Conservation (phyloP, 2,888 invertebrate species). For the Phymatocera aterrima region DNA sequence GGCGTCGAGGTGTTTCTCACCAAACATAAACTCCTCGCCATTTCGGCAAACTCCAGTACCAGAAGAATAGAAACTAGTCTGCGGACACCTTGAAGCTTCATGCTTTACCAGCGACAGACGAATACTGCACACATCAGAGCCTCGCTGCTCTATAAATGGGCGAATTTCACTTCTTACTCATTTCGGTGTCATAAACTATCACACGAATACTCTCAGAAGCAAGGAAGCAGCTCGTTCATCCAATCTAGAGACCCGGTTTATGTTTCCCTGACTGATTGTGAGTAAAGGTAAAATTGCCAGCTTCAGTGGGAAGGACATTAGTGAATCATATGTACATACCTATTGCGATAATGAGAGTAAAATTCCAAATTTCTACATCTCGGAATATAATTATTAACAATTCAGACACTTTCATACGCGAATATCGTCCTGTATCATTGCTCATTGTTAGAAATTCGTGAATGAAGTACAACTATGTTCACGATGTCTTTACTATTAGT, state of each 20-base stretch:
- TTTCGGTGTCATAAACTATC: background rate
- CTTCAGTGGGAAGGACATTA: background rate
- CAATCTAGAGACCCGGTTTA: background rate
- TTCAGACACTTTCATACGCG: too few relatives aligned
- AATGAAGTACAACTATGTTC: too few relatives aligned
- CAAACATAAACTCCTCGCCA: slow-evolving; percentile 10
- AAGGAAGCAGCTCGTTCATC: slow-evolving; percentile 13
- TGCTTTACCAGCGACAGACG: slow-evolving; percentile 12
- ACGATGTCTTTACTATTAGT: too few relatives aligned
- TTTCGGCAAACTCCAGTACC: background rate
- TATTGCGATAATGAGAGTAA: background rate
- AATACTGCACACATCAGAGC: background rate
- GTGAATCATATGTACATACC: background rate
- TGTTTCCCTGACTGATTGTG: background rate
- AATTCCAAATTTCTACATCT: too few relatives aligned
- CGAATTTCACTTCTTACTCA: background rate
- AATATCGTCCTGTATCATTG: too few relatives aligned
- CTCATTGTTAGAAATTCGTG: too few relatives aligned
- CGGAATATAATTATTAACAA: too few relatives aligned
- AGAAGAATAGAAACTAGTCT: background rate
- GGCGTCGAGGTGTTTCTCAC: background rate
- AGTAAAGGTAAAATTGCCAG: background rate
- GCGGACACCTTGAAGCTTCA: slow-evolving; percentile 17
- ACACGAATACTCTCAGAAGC: background rate
- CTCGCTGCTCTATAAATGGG: background rate